A percentile compares a stretch with the other conserved stretches of the same genome.
phyloP scores from a whole-genome alignment of 2,888 invertebrate species.

The Branchipolynoe longqiensis region DNA sequence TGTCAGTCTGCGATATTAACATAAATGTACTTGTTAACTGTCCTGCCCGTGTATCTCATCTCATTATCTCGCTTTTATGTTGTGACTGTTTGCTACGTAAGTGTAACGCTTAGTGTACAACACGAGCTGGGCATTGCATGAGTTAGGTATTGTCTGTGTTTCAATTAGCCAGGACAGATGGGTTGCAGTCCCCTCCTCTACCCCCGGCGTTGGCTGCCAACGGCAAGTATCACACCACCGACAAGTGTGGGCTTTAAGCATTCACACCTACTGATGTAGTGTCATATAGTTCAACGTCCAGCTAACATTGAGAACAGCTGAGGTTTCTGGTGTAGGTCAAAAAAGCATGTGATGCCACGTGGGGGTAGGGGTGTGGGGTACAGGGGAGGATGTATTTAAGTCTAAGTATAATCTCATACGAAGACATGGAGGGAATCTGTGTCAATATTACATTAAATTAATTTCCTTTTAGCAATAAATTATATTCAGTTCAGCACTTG shows the following conservation, averaged over 20 bases:
- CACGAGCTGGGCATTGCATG: constrained; percentile 1
- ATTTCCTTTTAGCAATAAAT: no score
- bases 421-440: no score
- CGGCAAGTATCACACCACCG: constrained; percentile 66
- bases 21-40: background rate
- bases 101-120: background rate
- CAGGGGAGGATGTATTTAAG: no score
- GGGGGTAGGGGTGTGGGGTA: no score
- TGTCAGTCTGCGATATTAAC: background rate
- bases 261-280: constrained; percentile 17
- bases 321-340: constrained; percentile 36
- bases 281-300: no score
- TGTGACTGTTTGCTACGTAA: background rate
- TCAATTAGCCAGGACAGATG: constrained; percentile 55
- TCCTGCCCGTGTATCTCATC: background rate
- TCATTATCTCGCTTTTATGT: background rate
- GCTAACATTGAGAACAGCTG: constrained; percentile 36
- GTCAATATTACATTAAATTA: no score
- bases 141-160: constrained; percentile 50
- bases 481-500: no score
- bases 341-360: no score
- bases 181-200: constrained; percentile 61
- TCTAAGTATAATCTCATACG: no score
- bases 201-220: constrained; percentile 68
- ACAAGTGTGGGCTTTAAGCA: constrained; percentile 24